phyloP scores from a whole-genome alignment of 2,888 invertebrate species.

The Diaprepes abbreviatus region DNA sequence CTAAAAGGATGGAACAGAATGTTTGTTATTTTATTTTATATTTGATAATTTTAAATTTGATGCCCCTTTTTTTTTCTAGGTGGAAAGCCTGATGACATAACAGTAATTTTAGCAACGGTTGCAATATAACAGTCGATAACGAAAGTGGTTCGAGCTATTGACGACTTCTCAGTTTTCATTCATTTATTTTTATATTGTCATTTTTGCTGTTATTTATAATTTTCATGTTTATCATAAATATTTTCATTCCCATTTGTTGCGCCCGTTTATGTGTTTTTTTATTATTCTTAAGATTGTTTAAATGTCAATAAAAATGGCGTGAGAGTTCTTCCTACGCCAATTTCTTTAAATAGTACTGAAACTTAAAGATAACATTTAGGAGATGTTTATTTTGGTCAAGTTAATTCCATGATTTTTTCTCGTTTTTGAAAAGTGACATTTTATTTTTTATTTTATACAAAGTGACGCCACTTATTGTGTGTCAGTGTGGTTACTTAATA shows the following conservation, averaged over 20 bases:
- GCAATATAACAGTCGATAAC: conserved; percentile 71
- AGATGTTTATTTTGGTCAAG: too few species aligned
- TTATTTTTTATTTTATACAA: too few species aligned
- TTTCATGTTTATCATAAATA: not conserved
- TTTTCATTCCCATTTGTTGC: conserved; percentile 7
- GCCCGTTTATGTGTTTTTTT: conserved; percentile 18
- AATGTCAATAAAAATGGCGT: not conserved
- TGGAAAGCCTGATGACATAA: conserved; percentile 99
- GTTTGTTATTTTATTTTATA: too few species aligned
- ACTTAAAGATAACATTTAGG: too few species aligned
- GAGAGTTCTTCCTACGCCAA: too few species aligned
- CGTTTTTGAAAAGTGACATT: too few species aligned
- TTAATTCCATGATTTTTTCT: too few species aligned
- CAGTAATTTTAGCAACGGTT: conserved; percentile 95
- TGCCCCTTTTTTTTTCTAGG: conserved; percentile 75
- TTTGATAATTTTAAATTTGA: too few species aligned
- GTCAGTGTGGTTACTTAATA: too few species aligned
- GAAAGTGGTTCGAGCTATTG: conserved; percentile 6
- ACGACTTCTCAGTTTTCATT: not conserved
- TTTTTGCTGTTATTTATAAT: conserved; percentile 12
- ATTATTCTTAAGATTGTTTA: not conserved
- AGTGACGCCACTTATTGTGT: too few species aligned
- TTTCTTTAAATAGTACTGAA: too few species aligned
- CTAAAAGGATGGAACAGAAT: too few species aligned
- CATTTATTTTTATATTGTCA: conserved; percentile 1